Evolutionary conservation across 2,888 invertebrate species (phyloP).

Genomic region (Metellina segmentata): DNA sequence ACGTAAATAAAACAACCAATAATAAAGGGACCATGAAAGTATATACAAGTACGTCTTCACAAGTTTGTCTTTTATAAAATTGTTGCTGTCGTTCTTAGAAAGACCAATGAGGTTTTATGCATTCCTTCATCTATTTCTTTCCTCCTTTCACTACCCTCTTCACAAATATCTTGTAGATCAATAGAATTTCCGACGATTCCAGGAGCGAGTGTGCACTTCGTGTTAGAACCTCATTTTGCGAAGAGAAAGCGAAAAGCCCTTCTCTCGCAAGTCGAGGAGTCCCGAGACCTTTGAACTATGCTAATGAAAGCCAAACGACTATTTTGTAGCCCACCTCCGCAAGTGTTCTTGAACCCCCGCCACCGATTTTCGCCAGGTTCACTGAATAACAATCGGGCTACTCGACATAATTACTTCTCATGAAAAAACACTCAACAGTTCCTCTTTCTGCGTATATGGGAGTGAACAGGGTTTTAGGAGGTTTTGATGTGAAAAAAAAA

Average conservation of each 20-base stretch:
- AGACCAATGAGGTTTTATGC: no score
- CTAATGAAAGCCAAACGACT: constrained; percentile 66
- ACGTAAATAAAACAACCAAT: no score
- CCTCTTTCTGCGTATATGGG: background rate
- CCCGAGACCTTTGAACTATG: constrained; percentile 66
- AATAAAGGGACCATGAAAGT: no score
- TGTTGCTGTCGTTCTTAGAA: no score
- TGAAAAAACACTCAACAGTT: constrained; percentile 45
- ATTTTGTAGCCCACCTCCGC: constrained; percentile 44
- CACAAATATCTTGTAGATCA: no score
- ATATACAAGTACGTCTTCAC: no score
- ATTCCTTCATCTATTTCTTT: no score
- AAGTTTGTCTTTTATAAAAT: no score
- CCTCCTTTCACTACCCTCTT: no score
- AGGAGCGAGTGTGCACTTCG: background rate
- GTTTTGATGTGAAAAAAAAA: background rate
- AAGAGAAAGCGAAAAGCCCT: background rate
- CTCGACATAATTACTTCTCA: constrained; percentile 35
- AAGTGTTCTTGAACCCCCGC: constrained; percentile 13
- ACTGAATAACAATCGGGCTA: constrained; percentile 63
- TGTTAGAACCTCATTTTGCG: background rate
- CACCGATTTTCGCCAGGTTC: constrained; percentile 50
- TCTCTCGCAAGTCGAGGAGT: background rate
- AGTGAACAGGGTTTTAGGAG: no score
- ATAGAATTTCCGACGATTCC: no score